phyloP scores from a whole-genome alignment of 2,888 invertebrate species.

The Dorcus parallelipipedus region DNA sequence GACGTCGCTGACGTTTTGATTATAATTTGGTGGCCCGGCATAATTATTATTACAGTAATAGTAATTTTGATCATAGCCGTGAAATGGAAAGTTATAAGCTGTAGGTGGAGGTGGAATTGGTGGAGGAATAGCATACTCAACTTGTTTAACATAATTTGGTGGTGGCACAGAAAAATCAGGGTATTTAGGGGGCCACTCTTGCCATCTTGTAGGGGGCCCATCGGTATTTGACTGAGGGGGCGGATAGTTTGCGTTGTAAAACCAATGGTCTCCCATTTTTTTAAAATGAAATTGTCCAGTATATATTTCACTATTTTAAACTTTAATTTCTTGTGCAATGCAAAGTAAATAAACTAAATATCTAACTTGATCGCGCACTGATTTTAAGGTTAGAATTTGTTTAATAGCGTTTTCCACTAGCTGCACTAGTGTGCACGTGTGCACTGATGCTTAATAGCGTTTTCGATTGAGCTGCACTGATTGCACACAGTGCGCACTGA shows the following conservation, averaged over 20 bases:
- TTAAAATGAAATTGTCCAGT: too few species aligned
- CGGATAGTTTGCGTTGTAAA: constrained; percentile 5
- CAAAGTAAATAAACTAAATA: too few species aligned
- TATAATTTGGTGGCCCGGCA: background rate
- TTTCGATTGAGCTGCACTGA: too few species aligned
- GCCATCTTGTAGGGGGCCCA: background rate
- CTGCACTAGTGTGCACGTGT: too few species aligned
- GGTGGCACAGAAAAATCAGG: constrained; percentile 17
- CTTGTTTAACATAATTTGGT: constrained; percentile 6
- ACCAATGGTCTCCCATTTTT: constrained; percentile 2
- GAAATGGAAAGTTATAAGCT: background rate
- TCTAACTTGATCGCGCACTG: too few species aligned
- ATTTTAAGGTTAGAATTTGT: too few species aligned
- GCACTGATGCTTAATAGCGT: too few species aligned
- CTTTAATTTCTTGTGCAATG: too few species aligned
- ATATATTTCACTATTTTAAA: too few species aligned
- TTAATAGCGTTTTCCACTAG: too few species aligned
- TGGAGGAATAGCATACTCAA: background rate
- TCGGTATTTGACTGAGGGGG: background rate
- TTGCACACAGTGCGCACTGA: too few species aligned
- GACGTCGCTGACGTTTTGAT: background rate
- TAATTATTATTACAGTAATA: constrained; percentile 4
- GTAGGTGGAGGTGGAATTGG: constrained; percentile 5
- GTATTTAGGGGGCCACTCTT: constrained; percentile 5
- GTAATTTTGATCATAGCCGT: constrained; percentile 1